Base-by-base conservation (phyloP, 2,797 vertebrate genomes). In the Protonibea diacanthus region DNA sequence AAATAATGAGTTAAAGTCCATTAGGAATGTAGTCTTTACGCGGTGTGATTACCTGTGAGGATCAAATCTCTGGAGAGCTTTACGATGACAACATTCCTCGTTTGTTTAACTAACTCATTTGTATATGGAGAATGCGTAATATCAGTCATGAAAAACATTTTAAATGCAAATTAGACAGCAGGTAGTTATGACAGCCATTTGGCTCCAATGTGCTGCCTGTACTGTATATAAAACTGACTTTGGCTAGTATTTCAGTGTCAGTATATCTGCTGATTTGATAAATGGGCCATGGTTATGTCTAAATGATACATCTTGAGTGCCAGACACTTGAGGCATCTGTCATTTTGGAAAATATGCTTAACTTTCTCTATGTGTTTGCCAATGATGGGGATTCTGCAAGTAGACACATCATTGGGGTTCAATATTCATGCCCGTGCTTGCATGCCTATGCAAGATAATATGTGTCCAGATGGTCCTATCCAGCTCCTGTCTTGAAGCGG, bases 161-260 rank as follows among this genome's bases (percentile, higher is more conserved):
- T 57, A 80, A 74, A 82, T 82, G 75, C 55, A 83, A 83, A 86
- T 79, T 21, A 63, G 73, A 82, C 51, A 83, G 51, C 52, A 52
- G 67, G 59, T 49, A 72, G n/a, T 67, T 69, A 75, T 81, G 67
- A 33, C 11, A 78, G 57, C 44, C 40, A 69, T 81, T 83, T 86
- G 62, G 59, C 80, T 80, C 49, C 45, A 70, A n/a, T 52, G 20
- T 64, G 62, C 52, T 42, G n/a, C 21, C 33, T 78, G 62, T 76
- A 75, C 57, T 44, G 33, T 38, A 38, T 38, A 38, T 73, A 23
- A 82, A 71, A 65, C 59, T 27, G 17, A 53, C 40, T 70, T 69
- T 60, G n/a, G 59, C n/a, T 11, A 15, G 25, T 56, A 60, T 78
- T 58, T 74, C 6, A 66, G 9, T 48, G 51, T 42, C 71, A 52